These are phyloP conservation scores for Athrips mouffetella DNA, from an alignment of 2,888 invertebrate species.

Conservation along the genomic window DNA sequence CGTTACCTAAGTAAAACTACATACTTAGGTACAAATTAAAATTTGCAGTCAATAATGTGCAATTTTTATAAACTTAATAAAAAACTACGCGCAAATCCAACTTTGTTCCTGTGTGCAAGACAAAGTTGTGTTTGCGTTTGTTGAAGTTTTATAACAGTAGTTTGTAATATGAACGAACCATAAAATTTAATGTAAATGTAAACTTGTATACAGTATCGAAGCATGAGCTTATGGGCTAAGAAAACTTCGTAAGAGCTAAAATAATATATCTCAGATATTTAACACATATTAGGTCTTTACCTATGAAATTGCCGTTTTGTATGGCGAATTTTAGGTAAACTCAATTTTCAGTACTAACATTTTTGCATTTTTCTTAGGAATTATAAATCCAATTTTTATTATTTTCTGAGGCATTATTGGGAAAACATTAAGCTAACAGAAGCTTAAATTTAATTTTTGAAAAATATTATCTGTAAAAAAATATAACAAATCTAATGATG, in stretches of 20 bases:
- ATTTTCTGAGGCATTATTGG: too few species aligned
- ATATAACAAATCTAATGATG: too few species aligned
- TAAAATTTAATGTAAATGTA: not conserved
- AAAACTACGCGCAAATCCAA: not conserved
- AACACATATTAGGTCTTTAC: too few species aligned
- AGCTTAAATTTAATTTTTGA: too few species aligned
- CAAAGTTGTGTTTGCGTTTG: not conserved
- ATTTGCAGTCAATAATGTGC: not conserved
- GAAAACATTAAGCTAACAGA: too few species aligned
- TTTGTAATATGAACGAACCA: not conserved
- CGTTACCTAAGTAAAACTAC: too few species aligned
- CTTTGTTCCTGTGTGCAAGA: not conserved
- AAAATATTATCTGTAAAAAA: too few species aligned
- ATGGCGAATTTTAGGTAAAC: too few species aligned
- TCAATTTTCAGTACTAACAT: not conserved
- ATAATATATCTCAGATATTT: not conserved
- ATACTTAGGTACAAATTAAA: conserved; percentile 1
- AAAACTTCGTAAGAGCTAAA: not conserved
- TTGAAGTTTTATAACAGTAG: not conserved
- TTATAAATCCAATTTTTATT: too few species aligned
- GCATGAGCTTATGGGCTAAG: not conserved
- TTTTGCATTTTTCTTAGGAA: not conserved
- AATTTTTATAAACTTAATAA: not conserved
- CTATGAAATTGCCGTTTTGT: too few species aligned
- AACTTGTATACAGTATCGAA: not conserved